phyloP scores from a whole-genome alignment of 2,888 invertebrate genomes.

The Ditula angustiorana region DNA sequence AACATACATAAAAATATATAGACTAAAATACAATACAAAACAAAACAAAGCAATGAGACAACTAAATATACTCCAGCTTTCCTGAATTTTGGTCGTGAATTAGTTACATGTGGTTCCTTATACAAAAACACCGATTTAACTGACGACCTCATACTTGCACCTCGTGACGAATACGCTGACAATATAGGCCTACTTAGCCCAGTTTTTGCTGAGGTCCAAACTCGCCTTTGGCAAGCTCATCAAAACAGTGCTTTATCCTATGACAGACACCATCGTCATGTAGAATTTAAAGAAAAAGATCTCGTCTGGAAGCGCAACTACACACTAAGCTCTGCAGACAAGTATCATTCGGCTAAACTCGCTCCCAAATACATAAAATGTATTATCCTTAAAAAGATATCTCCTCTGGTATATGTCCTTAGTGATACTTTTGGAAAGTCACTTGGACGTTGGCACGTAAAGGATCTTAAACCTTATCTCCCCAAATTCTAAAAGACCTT shows the following conservation, averaged over 20 bases:
- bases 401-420: not conserved
- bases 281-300: too few relatives aligned
- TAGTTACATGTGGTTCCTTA: not conserved
- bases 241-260: not conserved
- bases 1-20: too few relatives aligned
- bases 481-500: too few relatives aligned
- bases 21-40: too few relatives aligned
- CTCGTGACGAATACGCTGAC: not conserved
- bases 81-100: not conserved
- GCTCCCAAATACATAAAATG: not conserved
- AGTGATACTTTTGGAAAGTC: not conserved
- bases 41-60: too few relatives aligned
- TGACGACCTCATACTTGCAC: not conserved
- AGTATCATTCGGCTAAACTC: not conserved
- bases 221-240: not conserved
- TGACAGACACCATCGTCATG: too few relatives aligned
- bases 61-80: not conserved
- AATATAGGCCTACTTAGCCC: not conserved
- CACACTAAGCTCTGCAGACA: not conserved
- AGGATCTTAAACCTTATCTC: too few relatives aligned
- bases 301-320: not conserved
- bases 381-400: not conserved
- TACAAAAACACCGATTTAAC: not conserved
- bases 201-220: not conserved
- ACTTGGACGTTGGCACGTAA: too few relatives aligned